Percentiles rank a stretch among this genome's conserved stretches.
Conservation (phyloP, 1,140 invertebrate species). For the Leptestheria dahalacensis region DNA sequence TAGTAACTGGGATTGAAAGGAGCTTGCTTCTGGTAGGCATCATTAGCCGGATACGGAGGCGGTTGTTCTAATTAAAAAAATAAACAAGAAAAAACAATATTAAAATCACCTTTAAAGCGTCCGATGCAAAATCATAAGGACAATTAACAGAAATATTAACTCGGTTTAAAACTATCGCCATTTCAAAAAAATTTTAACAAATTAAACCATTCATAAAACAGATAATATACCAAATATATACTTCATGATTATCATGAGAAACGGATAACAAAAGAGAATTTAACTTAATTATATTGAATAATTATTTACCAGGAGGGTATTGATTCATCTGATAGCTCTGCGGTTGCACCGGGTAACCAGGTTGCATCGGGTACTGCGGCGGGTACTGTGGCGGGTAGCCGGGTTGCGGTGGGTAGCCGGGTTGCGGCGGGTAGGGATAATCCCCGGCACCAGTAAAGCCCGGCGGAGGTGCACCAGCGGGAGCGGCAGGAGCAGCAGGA, state of each 20-base stretch:
- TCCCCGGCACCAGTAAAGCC: background rate
- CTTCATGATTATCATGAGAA: too few relatives aligned
- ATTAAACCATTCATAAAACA: too few relatives aligned
- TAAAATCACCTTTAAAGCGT: too few relatives aligned
- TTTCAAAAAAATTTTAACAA: too few relatives aligned
- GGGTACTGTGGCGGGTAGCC: background rate
- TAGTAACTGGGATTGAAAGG: conserved; percentile 9
- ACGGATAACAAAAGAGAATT: too few relatives aligned
- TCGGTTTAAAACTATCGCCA: too few relatives aligned
- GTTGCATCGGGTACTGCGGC: background rate
- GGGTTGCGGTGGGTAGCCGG: background rate
- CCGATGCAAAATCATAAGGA: too few relatives aligned
- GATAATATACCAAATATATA: too few relatives aligned
- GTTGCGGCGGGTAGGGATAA: background rate
- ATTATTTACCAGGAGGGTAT: background rate
- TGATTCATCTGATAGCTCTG: background rate
- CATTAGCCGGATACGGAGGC: background rate
- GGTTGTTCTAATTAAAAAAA: background rate
- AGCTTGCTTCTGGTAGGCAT: conserved; percentile 3
- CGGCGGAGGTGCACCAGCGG: background rate
- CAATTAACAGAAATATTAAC: too few relatives aligned
- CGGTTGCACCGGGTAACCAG: background rate
- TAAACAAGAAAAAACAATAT: background rate
- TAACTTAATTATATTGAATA: too few relatives aligned
- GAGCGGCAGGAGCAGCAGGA: background rate